Evolutionary conservation across 2,113 vertebrate species (phyloP).

Genomic region (Chamaea fasciata): DNA sequence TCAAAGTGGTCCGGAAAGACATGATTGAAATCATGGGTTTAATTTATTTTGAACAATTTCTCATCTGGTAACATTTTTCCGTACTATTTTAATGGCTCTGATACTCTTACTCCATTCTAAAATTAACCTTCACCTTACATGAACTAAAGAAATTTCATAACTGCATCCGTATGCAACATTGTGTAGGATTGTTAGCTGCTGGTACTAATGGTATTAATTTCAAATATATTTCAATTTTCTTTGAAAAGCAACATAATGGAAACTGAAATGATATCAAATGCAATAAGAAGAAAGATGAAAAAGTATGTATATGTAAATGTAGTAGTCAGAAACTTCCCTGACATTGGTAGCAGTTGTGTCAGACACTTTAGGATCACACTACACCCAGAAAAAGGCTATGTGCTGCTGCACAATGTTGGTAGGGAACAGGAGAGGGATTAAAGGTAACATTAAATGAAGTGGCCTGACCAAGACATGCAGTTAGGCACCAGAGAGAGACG

Average conservation of each 20-base stretch:
- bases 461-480: neutral
- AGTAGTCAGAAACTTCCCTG: neutral
- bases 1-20: neutral
- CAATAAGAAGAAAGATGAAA: neutral
- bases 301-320: neutral
- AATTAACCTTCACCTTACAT: conserved; percentile 72
- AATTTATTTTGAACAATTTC: conserved; percentile 67
- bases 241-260: conserved; percentile 10
- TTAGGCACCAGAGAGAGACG: neutral
- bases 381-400: neutral
- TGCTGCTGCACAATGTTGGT: neutral
- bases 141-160: conserved; percentile 68
- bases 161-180: conserved; percentile 43
- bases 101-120: conserved; percentile 62
- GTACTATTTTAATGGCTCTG: conserved; percentile 65
- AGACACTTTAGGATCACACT: neutral
- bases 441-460: neutral
- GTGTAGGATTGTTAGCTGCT: neutral
- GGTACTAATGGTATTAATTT: neutral
- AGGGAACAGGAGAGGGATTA: neutral
- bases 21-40: conserved; percentile 35
- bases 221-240: conserved; percentile 12
- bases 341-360: neutral
- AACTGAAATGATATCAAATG: neutral
- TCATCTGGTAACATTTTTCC: conserved; percentile 73